Base-by-base conservation (phyloP, 2,797 vertebrate species). In the Jordanella pulchra region DNA sequence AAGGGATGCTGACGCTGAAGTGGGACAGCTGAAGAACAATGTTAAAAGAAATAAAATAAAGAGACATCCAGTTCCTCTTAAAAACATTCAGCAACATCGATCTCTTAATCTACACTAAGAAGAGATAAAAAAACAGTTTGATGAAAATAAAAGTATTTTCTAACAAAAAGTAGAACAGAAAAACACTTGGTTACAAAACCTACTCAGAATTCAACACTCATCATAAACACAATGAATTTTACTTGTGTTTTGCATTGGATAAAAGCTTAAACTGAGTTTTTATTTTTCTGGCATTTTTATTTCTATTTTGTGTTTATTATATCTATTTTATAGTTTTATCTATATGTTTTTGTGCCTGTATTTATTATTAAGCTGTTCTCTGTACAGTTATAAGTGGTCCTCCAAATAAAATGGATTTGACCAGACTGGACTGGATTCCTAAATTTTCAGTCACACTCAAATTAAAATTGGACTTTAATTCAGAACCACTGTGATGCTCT, bases 401-500 rank as follows among this genome's bases (percentile, higher is more conserved):
- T 39, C 5, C 35, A 39, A 39, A 39, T 39, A 39, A 39, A 39
- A 7, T 39, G 35, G 6, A 60, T 60, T 18, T 18, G 14, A 7
- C 11, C 3, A 1, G 32, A 58, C 17, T 14, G 18, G 18, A 5
- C 17, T 32, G 55, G 6, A 56, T 32, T 11, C n/a, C n/a, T n/a
- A n/a, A n/a, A n/a, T 45, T 45, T 30, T 5, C 1, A 35, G 17
- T 25, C 32, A 32, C 50, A 50, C 35, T 32, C 66, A 12, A 14
- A 0, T 35, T 56, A 61, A 53, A 71, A 65, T n/a, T 11, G 2
- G n/a, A 35, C 7, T 53, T 39, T 15, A 58, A 7, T 60, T 66
- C 28, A 53, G 65, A 66, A 73, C 68, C 54, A 45, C 73, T 10
- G 69, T 28, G n/a, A 21, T 69, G 25, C 32, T 56, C 42, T 25